Evolutionary conservation across 2,113 vertebrate species (phyloP), one percentile per base, ranked within the genome.

Genomic region (Cyphomyrus discorhynchus): DNA sequence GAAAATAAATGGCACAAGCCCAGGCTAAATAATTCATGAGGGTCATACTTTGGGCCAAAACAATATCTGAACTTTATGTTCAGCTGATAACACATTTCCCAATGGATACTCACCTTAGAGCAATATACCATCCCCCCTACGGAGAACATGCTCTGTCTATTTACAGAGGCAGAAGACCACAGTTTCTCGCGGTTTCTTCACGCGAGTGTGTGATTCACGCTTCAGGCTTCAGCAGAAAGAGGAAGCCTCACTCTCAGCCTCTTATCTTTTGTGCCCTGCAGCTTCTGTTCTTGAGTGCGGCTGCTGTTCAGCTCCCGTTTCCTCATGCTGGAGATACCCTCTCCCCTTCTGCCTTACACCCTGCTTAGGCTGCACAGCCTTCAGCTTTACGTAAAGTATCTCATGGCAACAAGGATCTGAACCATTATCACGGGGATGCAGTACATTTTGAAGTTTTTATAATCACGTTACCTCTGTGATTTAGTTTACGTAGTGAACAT

Each of bases 351-450:
- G 2, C 70, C 89, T 42, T 90, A 90, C 84, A 90, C 91, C 8
- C 56, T 93, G 77, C 49, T 1, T 80, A 3, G 5, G 90, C n/a
- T 86, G 90, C 9, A 27, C 62, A 3, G 66, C 88, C 52, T 91
- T 90, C 4, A 90, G 70, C 17, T 77, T 93, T 46, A 93, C 93
- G 95, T 95, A 91, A 8, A 24, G 42, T 42, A 31, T 13, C 74
- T 31, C 31, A 5, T 47, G 15, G 42, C 42, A n/a, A 47, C 70
- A n/a, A 24, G 39, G 19, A 17, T 4, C 58, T 27, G 42, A 46
- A 46, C 8, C 21, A 45, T 83, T 83, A 83, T 39, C 24, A 15
- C 31, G 1, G 74, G 15, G 3, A 15, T 5, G 15, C 3, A 17
- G 15, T 80, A 80, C 3, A 80, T 27, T 66, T n/a, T 66, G 62